Evolutionary conservation across 1,140 invertebrate species (phyloP).

Genomic region (Vollenhovia emeryi): DNA sequence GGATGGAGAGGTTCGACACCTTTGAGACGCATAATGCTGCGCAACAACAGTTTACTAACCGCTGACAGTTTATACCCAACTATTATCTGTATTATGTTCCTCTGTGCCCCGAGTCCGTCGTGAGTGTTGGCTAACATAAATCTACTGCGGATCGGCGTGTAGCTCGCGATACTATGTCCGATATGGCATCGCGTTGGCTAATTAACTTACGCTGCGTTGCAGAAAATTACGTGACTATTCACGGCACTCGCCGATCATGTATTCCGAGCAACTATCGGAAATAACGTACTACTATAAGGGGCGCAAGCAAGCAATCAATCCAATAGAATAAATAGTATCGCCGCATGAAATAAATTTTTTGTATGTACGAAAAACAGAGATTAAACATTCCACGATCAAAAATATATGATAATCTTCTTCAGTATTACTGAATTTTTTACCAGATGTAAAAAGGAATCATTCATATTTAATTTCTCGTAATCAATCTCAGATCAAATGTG

Average conservation of each 20-base stretch:
- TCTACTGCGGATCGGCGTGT: slow-evolving; percentile 24
- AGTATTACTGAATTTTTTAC: too few relatives aligned
- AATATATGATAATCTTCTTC: too few relatives aligned
- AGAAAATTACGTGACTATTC: slow-evolving; percentile 55
- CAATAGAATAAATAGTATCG: too few relatives aligned
- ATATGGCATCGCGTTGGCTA: slow-evolving; percentile 44
- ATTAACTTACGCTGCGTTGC: slow-evolving; percentile 48
- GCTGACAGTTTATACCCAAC: slow-evolving; percentile 51
- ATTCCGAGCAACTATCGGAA: neutral
- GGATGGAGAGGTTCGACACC: slow-evolving; percentile 35
- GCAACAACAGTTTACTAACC: slow-evolving; percentile 60
- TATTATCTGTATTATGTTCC: slow-evolving; percentile 53
- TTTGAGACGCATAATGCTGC: slow-evolving; percentile 11
- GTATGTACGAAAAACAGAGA: too few relatives aligned
- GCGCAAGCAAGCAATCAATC: too few relatives aligned
- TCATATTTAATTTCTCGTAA: too few relatives aligned
- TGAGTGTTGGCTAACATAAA: slow-evolving; percentile 52
- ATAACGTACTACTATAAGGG: too few relatives aligned
- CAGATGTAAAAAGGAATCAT: too few relatives aligned
- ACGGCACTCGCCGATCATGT: neutral
- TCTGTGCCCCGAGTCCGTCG: slow-evolving; percentile 24
- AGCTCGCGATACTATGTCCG: slow-evolving; percentile 19
- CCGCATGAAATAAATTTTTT: too few relatives aligned
- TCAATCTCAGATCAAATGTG: too few relatives aligned
- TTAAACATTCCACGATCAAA: too few relatives aligned